phyloP scores from a whole-genome alignment of 2,113 vertebrate genomes.

The Potamarius usumacintae region DNA sequence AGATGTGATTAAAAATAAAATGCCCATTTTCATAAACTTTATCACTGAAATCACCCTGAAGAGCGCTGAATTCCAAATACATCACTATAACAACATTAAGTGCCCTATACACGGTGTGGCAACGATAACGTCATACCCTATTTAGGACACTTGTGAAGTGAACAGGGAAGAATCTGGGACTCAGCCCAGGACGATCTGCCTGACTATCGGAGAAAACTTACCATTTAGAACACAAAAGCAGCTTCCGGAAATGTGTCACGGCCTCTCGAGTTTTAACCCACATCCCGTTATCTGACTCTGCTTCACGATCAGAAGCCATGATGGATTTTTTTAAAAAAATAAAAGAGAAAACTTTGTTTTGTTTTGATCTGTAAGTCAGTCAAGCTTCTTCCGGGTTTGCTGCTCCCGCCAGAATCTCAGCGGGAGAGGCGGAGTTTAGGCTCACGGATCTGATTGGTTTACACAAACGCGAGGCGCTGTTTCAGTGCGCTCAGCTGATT shows the following conservation, averaged over 20 bases:
- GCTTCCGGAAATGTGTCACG: constrained; percentile 60
- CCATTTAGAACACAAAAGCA: constrained; percentile 73
- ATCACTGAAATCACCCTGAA: background rate
- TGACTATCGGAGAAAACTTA: constrained; percentile 23
- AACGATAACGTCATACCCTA: background rate
- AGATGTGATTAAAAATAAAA: background rate
- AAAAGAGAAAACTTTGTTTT: background rate
- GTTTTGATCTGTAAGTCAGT: background rate
- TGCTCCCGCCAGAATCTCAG: constrained; percentile 40
- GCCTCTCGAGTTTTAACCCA: constrained; percentile 68
- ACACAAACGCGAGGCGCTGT: background rate
- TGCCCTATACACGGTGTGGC: background rate
- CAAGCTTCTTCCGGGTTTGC: background rate
- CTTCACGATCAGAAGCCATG: constrained; percentile 48
- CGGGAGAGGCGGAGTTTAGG: constrained; percentile 21
- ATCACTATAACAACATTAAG: background rate
- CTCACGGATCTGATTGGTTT: background rate
- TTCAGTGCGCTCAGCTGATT: background rate
- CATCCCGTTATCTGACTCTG: background rate
- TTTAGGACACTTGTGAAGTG: background rate
- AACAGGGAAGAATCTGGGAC: background rate
- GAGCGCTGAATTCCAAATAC: background rate
- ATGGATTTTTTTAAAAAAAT: background rate
- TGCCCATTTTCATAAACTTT: background rate
- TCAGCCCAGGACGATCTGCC: background rate